Evolutionary conservation across 2,888 invertebrate species (phyloP).

Genomic region (Sycophila texana): DNA sequence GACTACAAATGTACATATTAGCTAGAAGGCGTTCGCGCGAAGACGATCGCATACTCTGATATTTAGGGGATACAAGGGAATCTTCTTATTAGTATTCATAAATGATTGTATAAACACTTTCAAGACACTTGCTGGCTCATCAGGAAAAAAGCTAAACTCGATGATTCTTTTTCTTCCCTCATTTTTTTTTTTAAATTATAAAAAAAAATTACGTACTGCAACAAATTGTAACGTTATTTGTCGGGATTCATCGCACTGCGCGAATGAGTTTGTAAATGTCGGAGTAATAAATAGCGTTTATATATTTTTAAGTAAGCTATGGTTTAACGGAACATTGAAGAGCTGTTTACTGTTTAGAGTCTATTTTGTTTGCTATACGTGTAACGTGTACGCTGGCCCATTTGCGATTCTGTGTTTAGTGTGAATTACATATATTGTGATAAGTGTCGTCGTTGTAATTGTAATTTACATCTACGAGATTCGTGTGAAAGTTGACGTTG

Average conservation of each 20-base stretch:
- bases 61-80: slow-evolving; percentile 40
- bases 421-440: slow-evolving; percentile 52
- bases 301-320: slow-evolving; percentile 52
- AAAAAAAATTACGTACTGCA: slow-evolving; percentile 25
- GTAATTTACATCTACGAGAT: slow-evolving; percentile 42
- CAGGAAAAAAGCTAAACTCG: slow-evolving; percentile 11
- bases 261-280: slow-evolving; percentile 50
- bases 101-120: slow-evolving; percentile 42
- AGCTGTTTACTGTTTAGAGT: slow-evolving; percentile 54
- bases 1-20: slow-evolving; percentile 56
- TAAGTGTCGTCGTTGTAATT: slow-evolving; percentile 34
- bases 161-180: slow-evolving; percentile 36
- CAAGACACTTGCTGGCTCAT: slow-evolving; percentile 24
- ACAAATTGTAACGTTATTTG: slow-evolving; percentile 40
- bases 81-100: slow-evolving; percentile 50
- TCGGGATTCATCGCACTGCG: slow-evolving; percentile 29
- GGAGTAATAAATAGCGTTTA: slow-evolving; percentile 50
- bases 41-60: slow-evolving; percentile 52
- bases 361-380: slow-evolving; percentile 46
- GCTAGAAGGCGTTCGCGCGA: slow-evolving; percentile 53
- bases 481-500: slow-evolving; percentile 44
- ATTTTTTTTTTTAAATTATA: slow-evolving; percentile 43
- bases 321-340: slow-evolving; percentile 51
- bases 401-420: slow-evolving; percentile 48
- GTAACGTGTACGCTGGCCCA: slow-evolving; percentile 36